Base-by-base conservation (phyloP, 1,140 invertebrate genomes). In the Bombyx mandarina region DNA sequence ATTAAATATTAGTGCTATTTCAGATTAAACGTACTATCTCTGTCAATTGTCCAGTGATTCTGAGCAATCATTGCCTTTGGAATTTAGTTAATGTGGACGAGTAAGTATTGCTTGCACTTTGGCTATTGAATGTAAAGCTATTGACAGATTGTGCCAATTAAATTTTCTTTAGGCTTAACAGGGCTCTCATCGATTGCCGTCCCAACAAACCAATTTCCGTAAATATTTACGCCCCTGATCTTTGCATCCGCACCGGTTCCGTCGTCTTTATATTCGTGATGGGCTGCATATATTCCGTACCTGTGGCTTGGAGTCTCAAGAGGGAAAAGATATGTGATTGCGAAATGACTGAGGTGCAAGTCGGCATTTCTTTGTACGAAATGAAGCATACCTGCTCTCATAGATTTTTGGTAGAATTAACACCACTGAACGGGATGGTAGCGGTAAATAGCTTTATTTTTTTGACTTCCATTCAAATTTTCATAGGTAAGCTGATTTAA, bases 291-390 rank as follows among this genome's bases (percentile, higher is more conserved):
- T 79, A 82, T 58, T 44, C 55, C 1, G 73, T 67, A 0, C 69
- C 72, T 0, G 81, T 84, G 0, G 52, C 75, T 3, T 88, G 82
- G 73, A 81, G 63, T 55, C 47, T 88, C 42, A 64, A 75, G 0
- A 68, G 86, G 45, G 79, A 79, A 56, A 86, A 88, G 60, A 80
- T 88, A 62, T 88, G 86, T 59, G 76, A 87, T 12, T 88, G 86
- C 44, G 68, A 77, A 43, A 84, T 87, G 79, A 62, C 82, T 0
- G 74, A 86, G 52, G 77, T 86, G 0, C 64, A 82, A 63, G 61
- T 73, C 3, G 84, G 81, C 8, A 84, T 82, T 45, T 87, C 84
- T 0, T 75, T 69, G 2, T 87, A 75, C 26, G 80, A 79, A 56
- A 80, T 79, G 82, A 72, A 71, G 42, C 84, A 87, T 54, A 78